Evolutionary conservation across 2,888 invertebrate species (phyloP).

Genomic region (Gymnosoma rotundatum): DNA sequence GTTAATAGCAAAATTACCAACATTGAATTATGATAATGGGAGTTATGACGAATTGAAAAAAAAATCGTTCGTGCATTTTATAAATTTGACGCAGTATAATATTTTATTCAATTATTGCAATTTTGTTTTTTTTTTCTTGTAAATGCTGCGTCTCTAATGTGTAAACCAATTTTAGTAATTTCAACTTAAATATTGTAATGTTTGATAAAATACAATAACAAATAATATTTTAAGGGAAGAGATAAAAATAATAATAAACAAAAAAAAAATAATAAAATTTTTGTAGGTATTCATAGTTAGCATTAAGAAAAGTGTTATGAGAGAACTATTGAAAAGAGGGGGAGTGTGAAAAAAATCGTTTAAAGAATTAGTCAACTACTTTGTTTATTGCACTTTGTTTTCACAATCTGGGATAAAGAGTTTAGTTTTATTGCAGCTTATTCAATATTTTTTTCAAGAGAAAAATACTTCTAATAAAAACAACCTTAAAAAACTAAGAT

Average conservation of each 20-base stretch:
- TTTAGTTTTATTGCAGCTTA: no score
- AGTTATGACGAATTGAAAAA: conserved; percentile 14
- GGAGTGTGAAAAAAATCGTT: not conserved
- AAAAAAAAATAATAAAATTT: conserved; percentile 28
- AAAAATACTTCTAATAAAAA: no score
- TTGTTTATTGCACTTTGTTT: no score
- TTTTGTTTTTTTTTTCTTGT: conserved; percentile 28
- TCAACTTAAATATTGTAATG: conserved; percentile 7
- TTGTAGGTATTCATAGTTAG: not conserved
- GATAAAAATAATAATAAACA: conserved; percentile 50
- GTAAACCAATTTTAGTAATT: conserved; percentile 23
- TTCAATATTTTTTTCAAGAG: no score
- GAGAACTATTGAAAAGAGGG: not conserved
- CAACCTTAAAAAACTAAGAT: no score
- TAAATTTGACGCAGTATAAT: no score
- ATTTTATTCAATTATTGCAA: conserved; percentile 29
- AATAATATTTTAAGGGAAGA: conserved; percentile 47
- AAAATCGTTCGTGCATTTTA: not conserved
- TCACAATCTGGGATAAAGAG: no score
- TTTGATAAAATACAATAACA: conserved; percentile 26
- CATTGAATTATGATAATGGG: conserved; percentile 7
- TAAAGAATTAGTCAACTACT: no score
- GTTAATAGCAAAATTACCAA: conserved; percentile 18
- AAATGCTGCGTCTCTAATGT: conserved; percentile 61
- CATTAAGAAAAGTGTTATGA: not conserved